A percentile compares a stretch with the other conserved stretches of the same genome.
These are phyloP conservation scores for Trissolcus brochymenae DNA, from an alignment of 2,888 invertebrate genomes.

Conservation along the genomic window DNA sequence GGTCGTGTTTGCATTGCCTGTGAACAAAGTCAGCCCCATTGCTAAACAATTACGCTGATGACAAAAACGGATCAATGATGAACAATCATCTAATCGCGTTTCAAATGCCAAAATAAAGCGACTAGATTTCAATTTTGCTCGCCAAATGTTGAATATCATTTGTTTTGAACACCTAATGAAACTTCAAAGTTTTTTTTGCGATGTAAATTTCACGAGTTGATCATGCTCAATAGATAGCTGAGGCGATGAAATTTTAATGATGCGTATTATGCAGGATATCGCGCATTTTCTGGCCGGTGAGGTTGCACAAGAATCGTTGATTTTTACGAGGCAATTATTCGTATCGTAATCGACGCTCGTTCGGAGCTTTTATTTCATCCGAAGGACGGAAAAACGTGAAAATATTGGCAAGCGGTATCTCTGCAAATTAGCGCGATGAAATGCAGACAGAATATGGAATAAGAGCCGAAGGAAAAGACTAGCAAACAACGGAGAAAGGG, in stretches of 20 bases:
- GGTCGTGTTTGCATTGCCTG: slow-evolving; percentile 70
- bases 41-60: slow-evolving; percentile 71
- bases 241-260: slow-evolving; percentile 51
- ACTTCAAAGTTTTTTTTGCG: background rate
- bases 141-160: slow-evolving; percentile 2
- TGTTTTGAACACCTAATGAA: slow-evolving; percentile 22
- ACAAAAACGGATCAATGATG: slow-evolving; percentile 59
- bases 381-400: slow-evolving; percentile 73
- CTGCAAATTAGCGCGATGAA: slow-evolving; percentile 76
- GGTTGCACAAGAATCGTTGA: slow-evolving; percentile 41
- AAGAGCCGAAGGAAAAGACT: slow-evolving; percentile 52
- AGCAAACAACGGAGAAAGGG: slow-evolving; percentile 42
- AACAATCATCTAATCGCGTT: slow-evolving; percentile 50
- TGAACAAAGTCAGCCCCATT: slow-evolving; percentile 64
- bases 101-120: slow-evolving; percentile 29
- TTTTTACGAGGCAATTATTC: slow-evolving; percentile 70
- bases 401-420: slow-evolving; percentile 77
- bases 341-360: slow-evolving; percentile 67
- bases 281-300: slow-evolving; percentile 33
- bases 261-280: slow-evolving; percentile 49
- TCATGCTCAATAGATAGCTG: slow-evolving; percentile 3
- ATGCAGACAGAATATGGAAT: slow-evolving; percentile 70
- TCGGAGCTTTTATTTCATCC: slow-evolving; percentile 63
- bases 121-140: slow-evolving; percentile 1
- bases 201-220: background rate